phyloP scores from a whole-genome alignment of 2,888 invertebrate species.

The Dioctria rufipes region DNA sequence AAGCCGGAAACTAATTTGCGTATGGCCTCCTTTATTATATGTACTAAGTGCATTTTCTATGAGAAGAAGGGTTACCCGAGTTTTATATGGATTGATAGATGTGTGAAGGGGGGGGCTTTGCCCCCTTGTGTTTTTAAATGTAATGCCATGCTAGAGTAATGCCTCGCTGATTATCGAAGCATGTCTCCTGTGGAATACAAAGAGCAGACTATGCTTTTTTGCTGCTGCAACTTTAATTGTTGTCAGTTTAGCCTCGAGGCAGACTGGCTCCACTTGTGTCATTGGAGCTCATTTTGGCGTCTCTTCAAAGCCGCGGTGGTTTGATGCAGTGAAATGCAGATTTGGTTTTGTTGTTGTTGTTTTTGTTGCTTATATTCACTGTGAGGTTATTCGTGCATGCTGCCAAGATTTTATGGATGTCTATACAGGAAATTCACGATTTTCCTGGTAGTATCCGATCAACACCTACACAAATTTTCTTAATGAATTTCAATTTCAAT shows the following conservation, averaged over 20 bases:
- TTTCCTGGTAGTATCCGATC: background rate
- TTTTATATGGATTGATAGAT: background rate
- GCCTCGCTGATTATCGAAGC: conserved; percentile 47
- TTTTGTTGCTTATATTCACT: too few relatives aligned
- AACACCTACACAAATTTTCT: background rate
- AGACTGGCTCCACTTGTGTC: background rate
- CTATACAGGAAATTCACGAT: background rate
- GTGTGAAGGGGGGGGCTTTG: background rate
- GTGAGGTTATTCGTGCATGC: background rate
- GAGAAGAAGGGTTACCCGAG: background rate
- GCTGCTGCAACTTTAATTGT: conserved; percentile 1
- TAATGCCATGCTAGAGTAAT: background rate
- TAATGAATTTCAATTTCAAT: background rate
- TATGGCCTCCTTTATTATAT: background rate
- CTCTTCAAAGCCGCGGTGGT: too few relatives aligned
- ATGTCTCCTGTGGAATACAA: conserved; percentile 55
- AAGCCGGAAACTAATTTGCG: conserved; percentile 17
- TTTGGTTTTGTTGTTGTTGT: too few relatives aligned
- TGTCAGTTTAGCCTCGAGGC: background rate
- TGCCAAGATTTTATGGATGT: background rate
- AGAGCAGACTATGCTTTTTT: conserved; percentile 12
- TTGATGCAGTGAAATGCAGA: too few relatives aligned
- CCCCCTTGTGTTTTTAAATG: background rate
- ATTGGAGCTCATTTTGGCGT: too few relatives aligned
- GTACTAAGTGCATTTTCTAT: background rate